A percentile compares a stretch with the other conserved stretches of the same genome.
Conservation (phyloP, 2,797 vertebrate genomes). For the Triplophysa yarkandensis region DNA sequence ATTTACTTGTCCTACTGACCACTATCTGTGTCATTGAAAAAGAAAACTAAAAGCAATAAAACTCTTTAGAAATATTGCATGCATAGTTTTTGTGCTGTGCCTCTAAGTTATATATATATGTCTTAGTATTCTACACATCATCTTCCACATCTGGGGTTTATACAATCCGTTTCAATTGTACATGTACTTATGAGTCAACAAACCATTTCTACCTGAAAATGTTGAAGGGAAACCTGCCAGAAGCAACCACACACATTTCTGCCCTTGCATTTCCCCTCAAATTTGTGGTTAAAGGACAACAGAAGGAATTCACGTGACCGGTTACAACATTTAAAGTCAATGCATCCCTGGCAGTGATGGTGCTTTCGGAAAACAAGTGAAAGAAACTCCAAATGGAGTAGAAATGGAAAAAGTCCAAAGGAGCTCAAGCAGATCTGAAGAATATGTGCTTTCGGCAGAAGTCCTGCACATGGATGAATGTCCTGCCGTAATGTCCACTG, state of each 20-base stretch:
- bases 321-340: neutral
- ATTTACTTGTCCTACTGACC: slow-evolving; percentile 63
- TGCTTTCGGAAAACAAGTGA: slow-evolving; percentile 31
- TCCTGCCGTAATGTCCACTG: neutral
- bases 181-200: slow-evolving; percentile 31
- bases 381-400: slow-evolving; percentile 6
- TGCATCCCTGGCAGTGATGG: slow-evolving; percentile 50
- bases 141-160: slow-evolving; percentile 44
- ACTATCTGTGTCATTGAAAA: slow-evolving; percentile 38
- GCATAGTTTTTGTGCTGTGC: slow-evolving; percentile 65
- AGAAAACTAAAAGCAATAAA: slow-evolving; percentile 56
- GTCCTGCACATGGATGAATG: neutral
- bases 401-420: slow-evolving; percentile 1
- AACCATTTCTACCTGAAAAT: slow-evolving; percentile 40
- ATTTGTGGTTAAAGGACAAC: neutral
- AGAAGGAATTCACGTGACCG: neutral
- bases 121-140: slow-evolving; percentile 52
- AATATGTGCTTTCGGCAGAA: neutral
- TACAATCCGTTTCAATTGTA: slow-evolving; percentile 37
- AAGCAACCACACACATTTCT: slow-evolving; percentile 1
- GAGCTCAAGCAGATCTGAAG: neutral
- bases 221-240: slow-evolving; percentile 1
- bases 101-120: slow-evolving; percentile 53
- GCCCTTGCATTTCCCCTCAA: neutral
- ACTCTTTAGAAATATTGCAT: slow-evolving; percentile 62